Conservation (phyloP, 1,140 invertebrate species). For the Lepidurus arcticus region DNA sequence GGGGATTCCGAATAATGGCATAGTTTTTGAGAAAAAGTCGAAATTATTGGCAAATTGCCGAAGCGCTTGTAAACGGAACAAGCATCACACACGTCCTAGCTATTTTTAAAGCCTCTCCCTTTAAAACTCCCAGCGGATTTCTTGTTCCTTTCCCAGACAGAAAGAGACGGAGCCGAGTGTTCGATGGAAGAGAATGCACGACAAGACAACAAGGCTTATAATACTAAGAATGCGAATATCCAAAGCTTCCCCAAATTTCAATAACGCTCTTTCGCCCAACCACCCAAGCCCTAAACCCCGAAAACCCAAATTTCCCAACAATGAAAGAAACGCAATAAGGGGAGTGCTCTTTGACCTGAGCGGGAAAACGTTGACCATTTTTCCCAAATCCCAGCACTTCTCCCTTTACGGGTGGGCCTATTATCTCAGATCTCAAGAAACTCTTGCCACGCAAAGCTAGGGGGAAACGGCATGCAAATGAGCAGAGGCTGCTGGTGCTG, state of each 20-base stretch:
- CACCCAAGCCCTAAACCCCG: not conserved
- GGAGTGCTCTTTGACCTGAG: conserved; percentile 8
- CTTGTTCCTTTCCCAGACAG: not conserved
- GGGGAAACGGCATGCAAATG: conserved; percentile 1
- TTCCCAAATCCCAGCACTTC: not conserved
- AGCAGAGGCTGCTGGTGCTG: not conserved
- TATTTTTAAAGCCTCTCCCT: not conserved
- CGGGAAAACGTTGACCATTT: conserved; percentile 1
- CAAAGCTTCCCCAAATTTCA: not conserved
- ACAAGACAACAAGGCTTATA: not conserved
- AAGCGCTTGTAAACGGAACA: conserved; percentile 4
- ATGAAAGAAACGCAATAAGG: not conserved
- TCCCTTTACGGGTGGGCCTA: conserved; percentile 16
- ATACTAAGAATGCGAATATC: not conserved
- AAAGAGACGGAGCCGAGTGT: not conserved
- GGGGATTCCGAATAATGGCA: not conserved
- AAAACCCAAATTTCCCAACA: not conserved
- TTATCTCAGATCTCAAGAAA: conserved; percentile 5
- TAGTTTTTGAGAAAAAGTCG: not conserved
- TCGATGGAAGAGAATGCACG: not conserved
- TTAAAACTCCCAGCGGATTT: not conserved
- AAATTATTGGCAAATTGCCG: not conserved
- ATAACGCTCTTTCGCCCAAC: not conserved
- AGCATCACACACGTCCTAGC: not conserved
- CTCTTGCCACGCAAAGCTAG: not conserved